Conservation (phyloP, 2,888 invertebrate species). For the Drosophila subsilvestris region DNA sequence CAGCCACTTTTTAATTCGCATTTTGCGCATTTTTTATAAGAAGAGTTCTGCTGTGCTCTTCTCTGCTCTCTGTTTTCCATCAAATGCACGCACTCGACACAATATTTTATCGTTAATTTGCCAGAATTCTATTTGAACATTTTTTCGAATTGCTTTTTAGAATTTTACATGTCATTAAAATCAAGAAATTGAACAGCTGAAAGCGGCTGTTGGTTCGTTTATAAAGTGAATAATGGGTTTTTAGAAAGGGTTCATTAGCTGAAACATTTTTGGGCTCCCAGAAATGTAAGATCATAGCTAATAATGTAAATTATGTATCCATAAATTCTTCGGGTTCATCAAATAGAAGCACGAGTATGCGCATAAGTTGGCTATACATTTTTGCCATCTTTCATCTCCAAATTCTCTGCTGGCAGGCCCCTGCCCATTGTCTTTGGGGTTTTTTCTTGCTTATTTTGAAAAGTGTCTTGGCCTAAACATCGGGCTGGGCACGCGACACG, state of each 20-base stretch:
- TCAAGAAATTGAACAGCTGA: conserved; percentile 60
- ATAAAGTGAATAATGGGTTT: background rate
- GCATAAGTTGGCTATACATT: conserved; percentile 56
- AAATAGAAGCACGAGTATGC: background rate
- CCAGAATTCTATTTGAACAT: conserved; percentile 55
- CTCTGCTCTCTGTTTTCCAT: conserved; percentile 30
- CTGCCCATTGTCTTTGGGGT: conserved; percentile 29
- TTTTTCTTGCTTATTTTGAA: conserved; percentile 7
- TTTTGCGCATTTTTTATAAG: conserved; percentile 37
- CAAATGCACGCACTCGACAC: conserved; percentile 60
- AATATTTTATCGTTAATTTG: conserved; percentile 68
- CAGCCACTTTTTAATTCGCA: conserved; percentile 58
- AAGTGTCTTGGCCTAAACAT: conserved; percentile 35
- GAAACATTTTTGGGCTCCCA: background rate
- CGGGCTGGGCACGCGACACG: conserved; percentile 61
- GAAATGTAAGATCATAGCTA: background rate
- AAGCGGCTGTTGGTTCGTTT: conserved; percentile 11
- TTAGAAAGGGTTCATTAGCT: background rate
- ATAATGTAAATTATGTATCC: background rate
- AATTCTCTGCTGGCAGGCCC: conserved; percentile 20
- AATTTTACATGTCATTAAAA: conserved; percentile 65
- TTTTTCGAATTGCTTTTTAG: conserved; percentile 50
- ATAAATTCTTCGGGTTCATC: conserved; percentile 15
- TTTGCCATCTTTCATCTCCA: conserved; percentile 44
- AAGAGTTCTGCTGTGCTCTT: background rate